Conservation (phyloP, 2,797 vertebrate genomes). For the Chelon labrosus region DNA sequence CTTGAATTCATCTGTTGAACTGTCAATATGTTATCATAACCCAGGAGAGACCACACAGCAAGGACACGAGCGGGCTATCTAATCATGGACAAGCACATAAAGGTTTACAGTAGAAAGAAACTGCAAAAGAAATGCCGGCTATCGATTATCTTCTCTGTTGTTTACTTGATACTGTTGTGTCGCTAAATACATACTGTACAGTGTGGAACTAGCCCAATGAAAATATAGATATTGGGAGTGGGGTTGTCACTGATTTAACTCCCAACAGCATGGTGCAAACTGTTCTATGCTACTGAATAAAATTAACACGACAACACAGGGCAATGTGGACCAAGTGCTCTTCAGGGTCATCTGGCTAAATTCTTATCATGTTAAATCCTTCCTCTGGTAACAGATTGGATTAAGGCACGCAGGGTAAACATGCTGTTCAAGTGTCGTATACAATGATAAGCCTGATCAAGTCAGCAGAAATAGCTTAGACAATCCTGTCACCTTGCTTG, state of each 20-base stretch:
- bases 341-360: constrained; percentile 18
- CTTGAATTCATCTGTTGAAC: background rate
- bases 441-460: constrained; percentile 61
- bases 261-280: constrained; percentile 14
- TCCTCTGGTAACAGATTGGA: constrained; percentile 42
- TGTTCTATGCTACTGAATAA: constrained; percentile 7
- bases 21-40: constrained; percentile 44
- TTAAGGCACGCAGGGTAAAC: constrained; percentile 29
- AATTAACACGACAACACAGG: background rate
- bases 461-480: constrained; percentile 51
- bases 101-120: constrained; percentile 1
- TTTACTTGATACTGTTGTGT: constrained; percentile 11
- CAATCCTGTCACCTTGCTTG: constrained; percentile 40
- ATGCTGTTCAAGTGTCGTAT: constrained; percentile 36
- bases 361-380: constrained; percentile 37
- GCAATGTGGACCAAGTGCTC: constrained; percentile 15
- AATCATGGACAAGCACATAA: background rate
- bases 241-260: constrained; percentile 30
- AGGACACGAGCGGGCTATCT: background rate
- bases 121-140: background rate
- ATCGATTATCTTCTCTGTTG: constrained; percentile 14
- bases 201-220: constrained; percentile 55
- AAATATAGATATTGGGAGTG: constrained; percentile 54
- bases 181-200: constrained; percentile 10
- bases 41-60: constrained; percentile 27